Evolutionary conservation across 2,888 invertebrate species (phyloP).

Genomic region (Tethea ocularis): DNA sequence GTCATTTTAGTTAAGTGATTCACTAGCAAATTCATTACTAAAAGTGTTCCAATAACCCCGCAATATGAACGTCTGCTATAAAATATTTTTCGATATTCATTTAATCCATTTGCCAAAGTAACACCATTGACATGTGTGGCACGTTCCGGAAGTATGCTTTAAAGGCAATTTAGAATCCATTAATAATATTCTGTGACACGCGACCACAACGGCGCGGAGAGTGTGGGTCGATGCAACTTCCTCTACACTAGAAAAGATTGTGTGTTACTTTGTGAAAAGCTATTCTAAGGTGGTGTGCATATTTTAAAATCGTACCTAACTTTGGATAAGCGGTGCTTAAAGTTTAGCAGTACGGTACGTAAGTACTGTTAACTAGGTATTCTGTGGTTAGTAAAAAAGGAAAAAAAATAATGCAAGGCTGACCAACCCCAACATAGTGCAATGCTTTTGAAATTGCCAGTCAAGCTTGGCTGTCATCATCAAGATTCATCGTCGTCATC

Average conservation of each 20-base stretch:
- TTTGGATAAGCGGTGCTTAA: not conserved
- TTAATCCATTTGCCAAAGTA: conserved; percentile 57
- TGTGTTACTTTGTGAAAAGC: conserved; percentile 6
- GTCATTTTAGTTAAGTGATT: not conserved
- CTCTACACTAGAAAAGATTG: conserved; percentile 5
- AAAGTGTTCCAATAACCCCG: not conserved
- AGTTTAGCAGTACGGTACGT: not conserved
- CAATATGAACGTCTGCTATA: not conserved
- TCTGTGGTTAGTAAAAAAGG: too few species aligned
- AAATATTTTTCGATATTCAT: conserved; percentile 41
- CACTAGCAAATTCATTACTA: not conserved
- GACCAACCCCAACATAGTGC: too few species aligned
- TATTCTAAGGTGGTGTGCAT: not conserved
- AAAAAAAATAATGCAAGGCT: too few species aligned
- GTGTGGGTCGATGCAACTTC: conserved; percentile 17
- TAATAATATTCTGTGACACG: conserved; percentile 65
- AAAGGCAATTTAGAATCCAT: conserved; percentile 73
- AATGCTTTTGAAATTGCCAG: too few species aligned
- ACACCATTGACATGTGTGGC: conserved; percentile 49
- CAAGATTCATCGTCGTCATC: too few species aligned
- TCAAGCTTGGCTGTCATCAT: too few species aligned
- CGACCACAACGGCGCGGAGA: conserved; percentile 35
- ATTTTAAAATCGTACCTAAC: not conserved
- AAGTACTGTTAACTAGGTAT: too few species aligned
- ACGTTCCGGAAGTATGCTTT: conserved; percentile 59